These are phyloP conservation scores for Ibidorhyncha struthersii DNA, from an alignment of 2,113 vertebrate genomes.

Conservation along the genomic window DNA sequence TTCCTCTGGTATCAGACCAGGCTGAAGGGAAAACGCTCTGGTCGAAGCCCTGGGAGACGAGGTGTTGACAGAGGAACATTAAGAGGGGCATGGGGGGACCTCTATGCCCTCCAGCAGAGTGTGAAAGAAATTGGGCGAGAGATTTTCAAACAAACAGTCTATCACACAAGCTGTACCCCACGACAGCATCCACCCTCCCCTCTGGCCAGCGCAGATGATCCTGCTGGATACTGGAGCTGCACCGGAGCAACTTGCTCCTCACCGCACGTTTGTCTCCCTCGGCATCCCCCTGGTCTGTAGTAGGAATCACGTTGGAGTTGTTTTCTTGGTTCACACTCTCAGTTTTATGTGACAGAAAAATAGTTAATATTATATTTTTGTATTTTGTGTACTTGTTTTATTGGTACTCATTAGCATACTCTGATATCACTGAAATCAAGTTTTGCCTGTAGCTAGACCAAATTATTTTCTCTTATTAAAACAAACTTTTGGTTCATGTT, in stretches of 20 bases:
- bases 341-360: neutral
- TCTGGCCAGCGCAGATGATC: rapidly evolving
- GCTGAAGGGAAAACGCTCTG: neutral
- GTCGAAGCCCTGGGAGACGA: neutral
- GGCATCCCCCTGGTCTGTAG: neutral
- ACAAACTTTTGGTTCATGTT: neutral
- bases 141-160: neutral
- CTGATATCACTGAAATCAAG: neutral
- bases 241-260: rapidly evolving
- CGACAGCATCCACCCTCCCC: neutral
- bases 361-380: neutral
- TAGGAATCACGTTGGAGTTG: neutral
- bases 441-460: neutral
- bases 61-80: neutral
- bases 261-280: neutral
- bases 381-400: neutral
- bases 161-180: rapidly evolving
- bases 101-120: neutral
- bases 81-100: neutral
- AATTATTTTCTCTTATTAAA: neutral
- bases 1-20: neutral
- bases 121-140: neutral
- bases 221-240: rapidly evolving
- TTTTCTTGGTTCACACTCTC: neutral
- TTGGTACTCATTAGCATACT: neutral